Evolutionary conservation across 1,140 invertebrate species (phyloP), one percentile per base, ranked within the genome.

Genomic region (Drosophila littoralis): DNA sequence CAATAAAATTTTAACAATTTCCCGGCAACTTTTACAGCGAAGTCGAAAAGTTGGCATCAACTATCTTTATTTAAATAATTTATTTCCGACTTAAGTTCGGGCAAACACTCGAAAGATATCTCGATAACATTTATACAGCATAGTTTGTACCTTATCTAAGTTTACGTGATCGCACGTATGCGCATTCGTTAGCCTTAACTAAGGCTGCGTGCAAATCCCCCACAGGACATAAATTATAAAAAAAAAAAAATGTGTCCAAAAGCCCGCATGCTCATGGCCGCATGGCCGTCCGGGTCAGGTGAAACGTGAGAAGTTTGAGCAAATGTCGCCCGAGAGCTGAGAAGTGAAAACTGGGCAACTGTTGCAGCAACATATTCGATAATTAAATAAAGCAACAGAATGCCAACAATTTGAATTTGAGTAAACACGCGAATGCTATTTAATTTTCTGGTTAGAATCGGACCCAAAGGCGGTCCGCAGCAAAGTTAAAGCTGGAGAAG

Each of bases 131-230:
- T 22, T 67, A 73, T 66, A 58, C 70, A 28, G 42, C 57, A 65
- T 79, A 75, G 77, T 83, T 84, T 40, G 52, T 77, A 42, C 69
- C 67, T 68, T 81, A 84, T 84, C 81, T 75, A 51, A 32, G 54
- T 43, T 64, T 88, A 88, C 83, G 83, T 88, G 83, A 65, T 78
- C 73, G 77, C 83, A 88, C 83, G 83, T 88, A 89, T 89, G 84
- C 74, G 80, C 83, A 80, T 88, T 89, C 80, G 79, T 89, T 89
- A 77, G 81, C 77, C 76, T 59, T 66, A 85, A 73, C 78, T 76
- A 85, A 81, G 67, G 75, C 82, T 79, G 63, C 79, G 73, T 77
- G 84, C 79, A 77, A 88, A 89, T 83, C 80, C 79, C 65, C 51
- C 57, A 63, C 59, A 80, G 77, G 77, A 66, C 80, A 88, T 88